Evolutionary conservation across 2,113 vertebrate species (phyloP).

Genomic region (Dendropsophus ebraccatus): DNA sequence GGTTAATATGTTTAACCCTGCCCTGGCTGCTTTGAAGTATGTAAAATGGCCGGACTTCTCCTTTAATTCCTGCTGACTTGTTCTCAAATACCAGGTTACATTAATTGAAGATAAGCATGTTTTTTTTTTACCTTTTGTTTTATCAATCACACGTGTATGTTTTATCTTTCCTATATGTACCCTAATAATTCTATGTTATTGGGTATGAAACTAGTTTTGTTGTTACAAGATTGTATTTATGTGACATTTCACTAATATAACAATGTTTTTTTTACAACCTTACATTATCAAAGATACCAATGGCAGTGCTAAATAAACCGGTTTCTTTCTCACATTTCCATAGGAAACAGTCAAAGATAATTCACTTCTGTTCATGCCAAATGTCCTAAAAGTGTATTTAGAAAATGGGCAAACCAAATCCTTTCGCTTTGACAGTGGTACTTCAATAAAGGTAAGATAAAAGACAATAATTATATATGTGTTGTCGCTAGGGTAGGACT

Average conservation of each 20-base stretch:
- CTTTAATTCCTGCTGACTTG: too few relatives aligned
- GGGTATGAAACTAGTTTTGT: too few relatives aligned
- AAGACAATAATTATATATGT: not conserved
- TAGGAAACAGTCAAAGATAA: conserved; percentile 98
- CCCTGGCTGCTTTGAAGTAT: too few relatives aligned
- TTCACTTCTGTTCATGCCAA: conserved; percentile 99
- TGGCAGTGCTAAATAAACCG: not conserved
- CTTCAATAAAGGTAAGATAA: conserved; percentile 92
- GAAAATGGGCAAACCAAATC: conserved; percentile 99
- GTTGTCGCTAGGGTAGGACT: not conserved
- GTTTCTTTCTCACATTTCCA: conserved; percentile 9
- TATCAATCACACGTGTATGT: too few relatives aligned
- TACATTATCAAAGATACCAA: not conserved
- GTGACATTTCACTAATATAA: not conserved
- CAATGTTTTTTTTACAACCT: not conserved
- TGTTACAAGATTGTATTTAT: not conserved
- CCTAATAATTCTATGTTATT: too few relatives aligned
- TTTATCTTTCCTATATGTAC: too few relatives aligned
- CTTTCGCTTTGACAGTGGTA: conserved; percentile 96
- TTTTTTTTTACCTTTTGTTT: too few relatives aligned
- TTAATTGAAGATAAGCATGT: too few relatives aligned
- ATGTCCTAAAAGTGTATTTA: conserved; percentile 98
- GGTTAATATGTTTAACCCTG: too few relatives aligned
- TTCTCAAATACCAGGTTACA: too few relatives aligned
- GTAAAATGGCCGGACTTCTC: too few relatives aligned